These are phyloP conservation scores for Mus minutoides DNA, from an alignment of 2,797 vertebrate genomes.

Conservation along the genomic window DNA sequence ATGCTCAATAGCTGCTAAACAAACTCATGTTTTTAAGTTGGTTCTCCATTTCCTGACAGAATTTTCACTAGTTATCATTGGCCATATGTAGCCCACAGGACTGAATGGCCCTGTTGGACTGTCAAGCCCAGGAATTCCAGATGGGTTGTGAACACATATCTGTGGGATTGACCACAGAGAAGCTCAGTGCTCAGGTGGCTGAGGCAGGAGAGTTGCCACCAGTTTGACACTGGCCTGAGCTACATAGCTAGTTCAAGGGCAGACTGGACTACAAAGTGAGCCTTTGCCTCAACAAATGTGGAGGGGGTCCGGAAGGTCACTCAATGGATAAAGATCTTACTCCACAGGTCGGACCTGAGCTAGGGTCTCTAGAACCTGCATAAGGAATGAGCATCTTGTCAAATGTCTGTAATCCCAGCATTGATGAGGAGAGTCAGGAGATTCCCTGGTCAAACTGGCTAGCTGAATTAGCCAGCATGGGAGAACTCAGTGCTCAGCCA, in stretches of 20 bases:
- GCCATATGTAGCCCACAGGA: background rate
- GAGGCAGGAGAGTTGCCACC: background rate
- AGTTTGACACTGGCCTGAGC: background rate
- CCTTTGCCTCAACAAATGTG: background rate
- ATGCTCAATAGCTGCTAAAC: background rate
- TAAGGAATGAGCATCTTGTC: no score
- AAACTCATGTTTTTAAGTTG: background rate
- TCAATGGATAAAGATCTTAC: background rate
- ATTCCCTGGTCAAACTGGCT: background rate
- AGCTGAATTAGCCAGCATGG: background rate
- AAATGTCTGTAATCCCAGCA: background rate
- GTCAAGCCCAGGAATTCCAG: background rate
- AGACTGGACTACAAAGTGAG: background rate
- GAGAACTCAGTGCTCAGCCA: background rate
- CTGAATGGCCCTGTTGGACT: background rate
- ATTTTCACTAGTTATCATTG: background rate
- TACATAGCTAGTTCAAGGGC: background rate
- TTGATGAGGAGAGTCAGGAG: background rate
- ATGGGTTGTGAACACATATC: background rate
- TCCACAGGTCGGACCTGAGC: background rate
- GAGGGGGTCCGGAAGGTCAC: background rate
- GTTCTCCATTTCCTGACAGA: background rate
- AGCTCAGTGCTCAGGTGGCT: background rate
- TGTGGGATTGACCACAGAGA: background rate
- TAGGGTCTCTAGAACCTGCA: background rate